Percentiles rank a stretch among this genome's conserved stretches.
Evolutionary conservation across 2,113 vertebrate genomes (phyloP).

Genomic region (Apeltes quadracus): DNA sequence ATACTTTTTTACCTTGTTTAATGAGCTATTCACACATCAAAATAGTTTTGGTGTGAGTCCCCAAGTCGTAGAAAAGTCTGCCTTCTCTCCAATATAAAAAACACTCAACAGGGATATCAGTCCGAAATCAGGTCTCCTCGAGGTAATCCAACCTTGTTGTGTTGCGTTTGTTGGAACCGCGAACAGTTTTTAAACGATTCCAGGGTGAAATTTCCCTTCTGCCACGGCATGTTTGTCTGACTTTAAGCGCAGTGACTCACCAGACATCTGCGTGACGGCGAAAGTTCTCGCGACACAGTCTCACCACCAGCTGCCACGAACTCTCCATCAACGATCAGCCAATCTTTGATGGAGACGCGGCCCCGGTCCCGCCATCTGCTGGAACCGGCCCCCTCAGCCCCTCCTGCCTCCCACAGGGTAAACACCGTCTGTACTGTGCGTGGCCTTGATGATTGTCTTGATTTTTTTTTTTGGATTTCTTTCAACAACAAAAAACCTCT

Average conservation of each 20-base stretch:
- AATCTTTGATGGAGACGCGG: constrained; percentile 27
- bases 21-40: not conserved
- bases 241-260: not conserved
- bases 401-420: constrained; percentile 32
- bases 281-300: not conserved
- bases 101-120: not conserved
- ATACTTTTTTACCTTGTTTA: too few species aligned
- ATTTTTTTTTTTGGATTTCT: constrained; percentile 65
- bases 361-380: constrained; percentile 13
- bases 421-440: constrained; percentile 38
- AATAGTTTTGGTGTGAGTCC: not conserved
- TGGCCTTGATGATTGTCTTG: constrained; percentile 59
- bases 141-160: not conserved
- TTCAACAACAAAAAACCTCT: constrained; percentile 57
- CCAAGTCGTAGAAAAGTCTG: not conserved
- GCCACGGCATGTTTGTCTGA: not conserved
- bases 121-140: not conserved
- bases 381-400: constrained; percentile 40
- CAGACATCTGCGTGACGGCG: not conserved
- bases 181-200: not conserved
- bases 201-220: not conserved
- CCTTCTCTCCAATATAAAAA: not conserved
- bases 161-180: not conserved
- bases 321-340: constrained; percentile 23
- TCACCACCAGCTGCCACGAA: constrained; percentile 3